Base-by-base conservation (phyloP, 1,140 invertebrate species). In the Drosophila obscura region DNA sequence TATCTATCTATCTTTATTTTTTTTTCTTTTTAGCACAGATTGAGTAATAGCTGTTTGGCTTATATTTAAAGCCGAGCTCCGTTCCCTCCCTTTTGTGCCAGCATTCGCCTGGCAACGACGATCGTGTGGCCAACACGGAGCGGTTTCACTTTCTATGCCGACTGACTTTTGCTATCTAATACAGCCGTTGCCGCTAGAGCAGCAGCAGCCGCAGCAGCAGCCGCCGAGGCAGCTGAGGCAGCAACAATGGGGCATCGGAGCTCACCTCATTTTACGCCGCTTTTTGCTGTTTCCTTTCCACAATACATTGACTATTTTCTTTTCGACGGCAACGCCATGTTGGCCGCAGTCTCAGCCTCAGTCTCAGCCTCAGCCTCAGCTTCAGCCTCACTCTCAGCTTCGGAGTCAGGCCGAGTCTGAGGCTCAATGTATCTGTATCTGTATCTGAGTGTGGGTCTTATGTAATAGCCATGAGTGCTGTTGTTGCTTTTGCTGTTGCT, bases 291-390 rank as follows among this genome's bases (percentile, higher is more conserved):
- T 85, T 76, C 69, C 65, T 62, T 51, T 61, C 75, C 84, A 88
- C 83, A 88, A 83, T 76, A 77, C 82, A 88, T 79, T 73, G 83
- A 88, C 83, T 87, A 88, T 87, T 87, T 88, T 87, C 82, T 85
- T 87, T 88, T 82, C 83, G 71, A 72, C 66, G 35, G 35, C 35
- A 74, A 66, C 82, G 75, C 68, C 75, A 71, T 81, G 71, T 66
- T 80, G 55, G 61, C 53, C 71, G 39, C 53, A 48, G 58, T 48
- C 26, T 31, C 39, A 73, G 68, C 31, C 26, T 26, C 68, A 64
- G 53, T 15, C 31, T 72, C 66, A 48, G 48, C 41, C 61, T 53
- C 53, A 45, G 46, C 41, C 53, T 48, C 44, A 50, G 61, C 43
- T n/a, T n/a, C n/a, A n/a, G n/a, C 19, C 24, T n/a, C 8, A 48